A percentile compares a stretch with the other conserved stretches of the same genome.
These are phyloP conservation scores for Oreochromis aureus DNA, from an alignment of 2,113 vertebrate genomes.

Conservation along the genomic window DNA sequence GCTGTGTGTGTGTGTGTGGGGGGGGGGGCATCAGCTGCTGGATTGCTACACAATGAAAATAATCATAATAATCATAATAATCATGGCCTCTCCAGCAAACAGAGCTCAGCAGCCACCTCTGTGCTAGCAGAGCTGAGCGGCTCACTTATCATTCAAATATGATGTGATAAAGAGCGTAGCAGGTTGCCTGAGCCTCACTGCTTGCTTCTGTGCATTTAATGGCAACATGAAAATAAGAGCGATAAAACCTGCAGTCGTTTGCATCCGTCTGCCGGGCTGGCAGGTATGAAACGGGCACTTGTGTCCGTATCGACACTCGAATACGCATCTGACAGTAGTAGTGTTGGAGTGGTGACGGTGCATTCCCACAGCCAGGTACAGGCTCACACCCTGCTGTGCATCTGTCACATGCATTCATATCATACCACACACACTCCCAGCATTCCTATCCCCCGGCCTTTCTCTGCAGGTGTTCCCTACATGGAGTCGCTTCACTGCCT, in stretches of 20 bases:
- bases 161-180: background rate
- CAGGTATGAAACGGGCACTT: background rate
- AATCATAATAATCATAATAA: background rate
- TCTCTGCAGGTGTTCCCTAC: background rate
- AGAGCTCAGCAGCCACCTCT: background rate
- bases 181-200: background rate
- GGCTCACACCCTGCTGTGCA: constrained; percentile 11
- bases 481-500: background rate
- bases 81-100: background rate
- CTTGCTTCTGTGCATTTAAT: background rate
- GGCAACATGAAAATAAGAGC: constrained; percentile 17
- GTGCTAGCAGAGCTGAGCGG: background rate
- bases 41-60: background rate
- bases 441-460: background rate
- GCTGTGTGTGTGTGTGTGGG: too few species aligned
- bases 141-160: constrained; percentile 16
- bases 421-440: constrained; percentile 20
- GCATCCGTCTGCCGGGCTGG: background rate
- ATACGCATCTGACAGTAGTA: background rate
- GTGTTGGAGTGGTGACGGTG: background rate
- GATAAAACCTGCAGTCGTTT: constrained; percentile 16
- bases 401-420: constrained; percentile 46
- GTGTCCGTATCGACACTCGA: background rate
- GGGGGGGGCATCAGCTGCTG: accelerated
- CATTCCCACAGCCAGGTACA: background rate